Evolutionary conservation across 2,797 vertebrate genomes (phyloP), one percentile per base, ranked within the genome.

Genomic region (Gadopsis bispinosus): DNA sequence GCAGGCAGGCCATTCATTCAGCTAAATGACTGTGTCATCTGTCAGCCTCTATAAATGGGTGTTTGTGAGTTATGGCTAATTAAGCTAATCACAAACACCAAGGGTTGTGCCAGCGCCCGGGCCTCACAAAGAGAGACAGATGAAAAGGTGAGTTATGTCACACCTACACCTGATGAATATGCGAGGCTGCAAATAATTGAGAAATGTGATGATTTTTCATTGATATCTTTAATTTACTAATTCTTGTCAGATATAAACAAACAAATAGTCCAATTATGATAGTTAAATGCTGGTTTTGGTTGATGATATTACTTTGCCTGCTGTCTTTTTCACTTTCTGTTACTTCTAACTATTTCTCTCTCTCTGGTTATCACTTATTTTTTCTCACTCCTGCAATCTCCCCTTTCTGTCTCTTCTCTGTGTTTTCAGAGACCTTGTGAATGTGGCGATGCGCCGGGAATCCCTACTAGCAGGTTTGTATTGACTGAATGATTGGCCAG

Each of bases 61-160:
- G 90, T 91, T 89, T 92, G 89, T 89, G 82, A 93, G 87, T 91
- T 90, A 89, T 83, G 83, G 89, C 65, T 88, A 91, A 93, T 94
- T 93, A 89, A 91, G 86, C 90, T 85, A 92, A 93, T 92, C 91
- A 87, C 88, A 90, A 90, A 90, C 88, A 88, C 59, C 60, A 66
- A 83, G 75, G 73, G 72, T 80, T 75, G 83, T 83, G 90, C 87
- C 87, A 91, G 73, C 82, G 79, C 64, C 35, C 12, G 20, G 79
- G 62, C 73, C 73, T 77, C 83, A 85, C 75, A 87, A 86, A 81
- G 83, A 86, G 58, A 88, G 73, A 90, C 17, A 5, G 65, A 89
- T 81, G 69, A 83, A 60, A 79, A 73, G 66, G 73, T 72, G 45
- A 72, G 65, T 37, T 31, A 48, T 39, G 11, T 14, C 51, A 47